These are phyloP conservation scores for Clitarchus hookeri DNA, from an alignment of 2,888 invertebrate species.

Conservation along the genomic window DNA sequence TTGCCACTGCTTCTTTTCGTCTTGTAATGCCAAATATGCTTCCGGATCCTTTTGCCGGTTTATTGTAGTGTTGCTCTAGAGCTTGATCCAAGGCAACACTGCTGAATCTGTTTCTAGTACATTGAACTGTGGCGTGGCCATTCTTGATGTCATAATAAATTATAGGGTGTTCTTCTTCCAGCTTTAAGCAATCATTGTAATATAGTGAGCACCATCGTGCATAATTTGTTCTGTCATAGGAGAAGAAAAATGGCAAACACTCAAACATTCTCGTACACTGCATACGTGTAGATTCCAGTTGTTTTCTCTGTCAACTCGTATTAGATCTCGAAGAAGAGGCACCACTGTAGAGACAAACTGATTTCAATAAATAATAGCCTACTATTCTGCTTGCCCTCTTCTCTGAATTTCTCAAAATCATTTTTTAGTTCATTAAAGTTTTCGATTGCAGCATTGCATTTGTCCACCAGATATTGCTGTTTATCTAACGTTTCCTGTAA, in stretches of 20 bases:
- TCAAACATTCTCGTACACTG: neutral
- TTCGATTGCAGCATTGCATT: neutral
- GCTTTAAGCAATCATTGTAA: no score
- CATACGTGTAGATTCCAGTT: neutral
- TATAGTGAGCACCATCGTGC: neutral
- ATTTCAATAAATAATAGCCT: neutral
- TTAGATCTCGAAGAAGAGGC: neutral
- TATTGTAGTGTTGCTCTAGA: no score
- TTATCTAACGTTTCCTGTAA: neutral
- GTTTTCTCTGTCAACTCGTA: neutral
- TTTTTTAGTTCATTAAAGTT: neutral
- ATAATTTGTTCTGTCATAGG: neutral
- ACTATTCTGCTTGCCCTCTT: neutral
- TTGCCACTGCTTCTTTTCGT: no score
- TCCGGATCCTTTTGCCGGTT: no score
- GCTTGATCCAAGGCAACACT: no score
- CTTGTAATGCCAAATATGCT: no score
- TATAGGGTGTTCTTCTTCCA: no score
- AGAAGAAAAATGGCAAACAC: constrained; percentile 15
- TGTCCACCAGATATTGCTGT: neutral
- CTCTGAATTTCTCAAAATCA: neutral
- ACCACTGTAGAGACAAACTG: neutral
- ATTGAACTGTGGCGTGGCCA: no score
- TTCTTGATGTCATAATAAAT: no score
- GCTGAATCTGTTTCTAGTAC: no score